Evolutionary conservation across 2,888 invertebrate genomes (phyloP), one percentile per base, ranked within the genome.

Genomic region (Microctonus aethiopoides): DNA sequence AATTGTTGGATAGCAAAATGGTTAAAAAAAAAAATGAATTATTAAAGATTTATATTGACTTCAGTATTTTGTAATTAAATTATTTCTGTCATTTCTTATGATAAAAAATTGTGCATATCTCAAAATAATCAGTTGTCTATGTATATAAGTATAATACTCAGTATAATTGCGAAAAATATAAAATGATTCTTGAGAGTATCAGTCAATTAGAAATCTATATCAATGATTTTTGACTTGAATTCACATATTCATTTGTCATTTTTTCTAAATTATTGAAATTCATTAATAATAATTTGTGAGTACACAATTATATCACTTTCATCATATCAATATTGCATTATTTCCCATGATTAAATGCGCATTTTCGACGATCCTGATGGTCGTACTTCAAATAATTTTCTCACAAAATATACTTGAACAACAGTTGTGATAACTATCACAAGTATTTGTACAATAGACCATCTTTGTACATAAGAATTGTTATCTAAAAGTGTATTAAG

Each of bases 371-470:
- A 73, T 70, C 91, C 91, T 36, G 90, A 88, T 16, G 83, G 79
- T 83, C 93, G 94, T 0, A 93, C 91, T 92, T 95, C 94, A 84
- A 98, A 98, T 11, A 98, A 88, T 88, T 95, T 95, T 75, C 95
- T 91, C 13, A 98, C 94, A 86, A 97, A 97, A 85, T 92, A 95
- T 1, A 97, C 96, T 87, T 95, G 95, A 60, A 93, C 84, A 0
- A 92, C 89, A 10, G 94, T 94, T 0, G 96, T 94, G 0, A 91
- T 89, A 61, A 93, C 87, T 74, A 98, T 94, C 0, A 97, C 93
- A 29, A 93, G 70, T 76, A 97, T 95, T 88, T 97, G 97, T 63
- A 93, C 89, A 2, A 97, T 79, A 0, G 98, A 97, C 95, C 97
- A 97, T 72, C 92, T 92, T 73, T 94, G 90, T n/a, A 98, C 94